A percentile compares a stretch with the other conserved stretches of the same genome.
Conservation (phyloP, 2,797 vertebrate genomes). For the Falco biarmicus region DNA sequence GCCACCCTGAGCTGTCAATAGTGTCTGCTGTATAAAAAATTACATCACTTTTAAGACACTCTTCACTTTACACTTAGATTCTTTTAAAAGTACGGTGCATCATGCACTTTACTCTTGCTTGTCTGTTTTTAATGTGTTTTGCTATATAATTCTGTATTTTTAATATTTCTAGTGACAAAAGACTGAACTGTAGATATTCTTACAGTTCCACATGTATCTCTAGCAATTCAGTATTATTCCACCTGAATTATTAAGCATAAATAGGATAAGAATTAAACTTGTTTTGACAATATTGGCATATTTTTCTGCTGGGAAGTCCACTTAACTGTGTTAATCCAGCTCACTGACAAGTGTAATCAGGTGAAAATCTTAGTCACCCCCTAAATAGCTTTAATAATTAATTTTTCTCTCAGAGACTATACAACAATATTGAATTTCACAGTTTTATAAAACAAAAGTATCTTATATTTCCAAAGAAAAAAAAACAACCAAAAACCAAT, state of each 20-base stretch:
- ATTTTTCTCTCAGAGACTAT: not conserved
- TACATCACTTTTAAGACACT: not conserved
- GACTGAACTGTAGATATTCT: not conserved
- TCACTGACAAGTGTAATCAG: not conserved
- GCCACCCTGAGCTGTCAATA: not conserved
- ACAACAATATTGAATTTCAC: not conserved
- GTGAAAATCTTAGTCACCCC: not conserved
- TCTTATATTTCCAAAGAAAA: not conserved
- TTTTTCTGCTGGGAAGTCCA: not conserved
- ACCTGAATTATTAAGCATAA: not conserved
- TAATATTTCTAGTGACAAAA: not conserved
- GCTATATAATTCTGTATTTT: not conserved
- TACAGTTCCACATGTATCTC: not conserved
- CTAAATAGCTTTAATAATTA: not conserved
- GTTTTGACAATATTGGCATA: not conserved
- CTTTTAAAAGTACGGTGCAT: not conserved
- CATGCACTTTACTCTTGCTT: not conserved
- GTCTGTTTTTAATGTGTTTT: not conserved
- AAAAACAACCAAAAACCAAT: not conserved
- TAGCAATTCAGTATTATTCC: not conserved
- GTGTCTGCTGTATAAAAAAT: constrained; percentile 50
- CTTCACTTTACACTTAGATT: constrained; percentile 39
- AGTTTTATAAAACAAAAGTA: not conserved
- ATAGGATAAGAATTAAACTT: not conserved
- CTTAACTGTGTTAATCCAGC: not conserved